phyloP scores from a whole-genome alignment of 1,140 invertebrate genomes.

The Aphidius ervi region DNA sequence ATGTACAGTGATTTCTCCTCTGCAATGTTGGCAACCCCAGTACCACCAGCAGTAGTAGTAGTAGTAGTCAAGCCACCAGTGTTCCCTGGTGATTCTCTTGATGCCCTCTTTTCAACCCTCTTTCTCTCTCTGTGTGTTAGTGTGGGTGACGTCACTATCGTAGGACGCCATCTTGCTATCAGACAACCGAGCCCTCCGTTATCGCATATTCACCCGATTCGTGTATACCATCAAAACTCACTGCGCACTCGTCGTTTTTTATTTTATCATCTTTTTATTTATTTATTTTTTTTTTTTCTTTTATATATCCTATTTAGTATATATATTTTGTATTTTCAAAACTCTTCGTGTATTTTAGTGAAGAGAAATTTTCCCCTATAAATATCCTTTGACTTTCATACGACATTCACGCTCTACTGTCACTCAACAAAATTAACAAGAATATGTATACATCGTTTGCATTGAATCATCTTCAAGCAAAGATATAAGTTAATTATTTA shows the following conservation, averaged over 20 bases:
- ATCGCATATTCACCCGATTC: constrained; percentile 34
- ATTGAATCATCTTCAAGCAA: too few species aligned
- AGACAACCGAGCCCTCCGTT: constrained; percentile 46
- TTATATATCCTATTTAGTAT: too few species aligned
- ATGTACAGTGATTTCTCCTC: constrained; percentile 5
- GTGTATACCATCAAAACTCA: not conserved
- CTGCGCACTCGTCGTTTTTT: constrained; percentile 3
- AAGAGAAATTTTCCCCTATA: too few species aligned
- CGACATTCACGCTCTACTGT: too few species aligned
- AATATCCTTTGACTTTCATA: too few species aligned
- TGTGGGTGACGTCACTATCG: constrained; percentile 49
- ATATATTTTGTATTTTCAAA: too few species aligned
- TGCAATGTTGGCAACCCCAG: not conserved
- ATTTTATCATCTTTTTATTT: not conserved
- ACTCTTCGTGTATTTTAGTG: too few species aligned
- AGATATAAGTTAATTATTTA: too few species aligned
- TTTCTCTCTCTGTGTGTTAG: constrained; percentile 31
- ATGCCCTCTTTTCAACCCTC: not conserved
- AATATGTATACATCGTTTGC: too few species aligned
- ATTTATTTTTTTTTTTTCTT: too few species aligned
- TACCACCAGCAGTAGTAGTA: too few species aligned
- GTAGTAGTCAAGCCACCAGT: constrained; percentile 5
- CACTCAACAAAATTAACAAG: too few species aligned
- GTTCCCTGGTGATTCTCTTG: not conserved
- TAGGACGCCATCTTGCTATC: constrained; percentile 55